A percentile compares a stretch with the other conserved stretches of the same genome.
These are phyloP conservation scores for Pasiphila rectangulata DNA, from an alignment of 2,888 invertebrate genomes.

Conservation along the genomic window DNA sequence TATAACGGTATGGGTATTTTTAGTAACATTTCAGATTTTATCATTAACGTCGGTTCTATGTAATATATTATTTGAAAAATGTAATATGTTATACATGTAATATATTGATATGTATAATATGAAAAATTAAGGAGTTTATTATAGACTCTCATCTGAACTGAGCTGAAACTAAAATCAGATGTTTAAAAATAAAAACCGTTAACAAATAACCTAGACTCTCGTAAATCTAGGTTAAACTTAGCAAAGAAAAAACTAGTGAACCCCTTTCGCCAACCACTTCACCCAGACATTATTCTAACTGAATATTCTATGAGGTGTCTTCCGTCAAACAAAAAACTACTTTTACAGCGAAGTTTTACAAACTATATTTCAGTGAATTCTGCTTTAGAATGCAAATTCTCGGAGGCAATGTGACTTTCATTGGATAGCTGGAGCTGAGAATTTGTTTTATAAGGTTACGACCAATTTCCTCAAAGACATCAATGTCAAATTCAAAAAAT, in stretches of 20 bases:
- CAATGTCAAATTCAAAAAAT: slow-evolving; percentile 5
- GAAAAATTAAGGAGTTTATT: too few relatives aligned
- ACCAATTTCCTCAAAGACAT: slow-evolving; percentile 5
- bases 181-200: too few relatives aligned
- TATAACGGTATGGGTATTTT: too few relatives aligned
- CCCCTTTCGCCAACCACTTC: slow-evolving; percentile 19
- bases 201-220: not conserved
- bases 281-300: slow-evolving; percentile 24
- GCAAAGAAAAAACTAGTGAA: not conserved
- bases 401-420: slow-evolving; percentile 32
- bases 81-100: too few relatives aligned
- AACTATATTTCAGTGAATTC: slow-evolving; percentile 9
- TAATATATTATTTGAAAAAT: too few relatives aligned
- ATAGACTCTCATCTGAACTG: too few relatives aligned
- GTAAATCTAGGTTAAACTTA: slow-evolving; percentile 4
- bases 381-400: slow-evolving; percentile 25
- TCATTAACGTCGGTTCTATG: too few relatives aligned
- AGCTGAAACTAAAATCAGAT: too few relatives aligned
- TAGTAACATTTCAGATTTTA: too few relatives aligned
- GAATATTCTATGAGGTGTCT: slow-evolving; percentile 31
- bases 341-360: slow-evolving; percentile 6
- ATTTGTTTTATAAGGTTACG: not conserved
- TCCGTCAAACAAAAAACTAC: slow-evolving; percentile 16
- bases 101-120: too few relatives aligned
- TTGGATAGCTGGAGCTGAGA: slow-evolving; percentile 20